Evolutionary conservation across 2,797 vertebrate genomes (phyloP), one percentile per base, ranked within the genome.

Genomic region (Lacerta viridis): DNA sequence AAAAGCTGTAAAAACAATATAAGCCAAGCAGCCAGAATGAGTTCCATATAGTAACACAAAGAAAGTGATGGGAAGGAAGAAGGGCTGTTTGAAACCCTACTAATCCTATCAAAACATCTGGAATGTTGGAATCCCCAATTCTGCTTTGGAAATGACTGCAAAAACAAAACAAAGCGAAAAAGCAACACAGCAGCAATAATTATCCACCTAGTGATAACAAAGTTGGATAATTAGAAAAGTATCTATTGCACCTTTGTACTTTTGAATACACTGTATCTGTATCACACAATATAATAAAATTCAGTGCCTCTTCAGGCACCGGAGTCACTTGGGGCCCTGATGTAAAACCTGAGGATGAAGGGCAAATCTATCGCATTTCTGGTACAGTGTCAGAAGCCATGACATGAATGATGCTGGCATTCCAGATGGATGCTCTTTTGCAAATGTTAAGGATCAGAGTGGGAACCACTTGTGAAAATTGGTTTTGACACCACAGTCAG

Each of bases 341-440:
- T 64, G 17, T 82, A 74, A 85, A 43, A 64, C 77, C 59, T 66
- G 59, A 64, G 17, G 17, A 77, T 66, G 36, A 33, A 77, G 41
- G 71, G 2, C 50, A 82, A 76, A 76, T 20, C 29, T 72, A 23
- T 27, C 46, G 18, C 55, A 11, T 82, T 75, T 25, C 18, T 23
- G 5, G 69, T 74, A 7, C 27, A 25, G 68, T 74, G 39, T 74
- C 50, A 41, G 50, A 81, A 74, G 36, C 36, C 27, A 43, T 71
- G 68, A 74, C 36, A 23, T 80, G 33, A n/a, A 74, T 41, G 79
- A 61, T 87, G 71, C 29, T 74, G 69, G 68, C 46, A 55, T 50
- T 84, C 68, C 82, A 55, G 68, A 33, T n/a, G 20, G 50, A 61
- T 75, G 71, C 71, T 75, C n/a, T 84, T 84, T 83, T 83, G 77